These are phyloP conservation scores for Papilio xuthus DNA, from an alignment of 1,140 invertebrate genomes.

Conservation along the genomic window DNA sequence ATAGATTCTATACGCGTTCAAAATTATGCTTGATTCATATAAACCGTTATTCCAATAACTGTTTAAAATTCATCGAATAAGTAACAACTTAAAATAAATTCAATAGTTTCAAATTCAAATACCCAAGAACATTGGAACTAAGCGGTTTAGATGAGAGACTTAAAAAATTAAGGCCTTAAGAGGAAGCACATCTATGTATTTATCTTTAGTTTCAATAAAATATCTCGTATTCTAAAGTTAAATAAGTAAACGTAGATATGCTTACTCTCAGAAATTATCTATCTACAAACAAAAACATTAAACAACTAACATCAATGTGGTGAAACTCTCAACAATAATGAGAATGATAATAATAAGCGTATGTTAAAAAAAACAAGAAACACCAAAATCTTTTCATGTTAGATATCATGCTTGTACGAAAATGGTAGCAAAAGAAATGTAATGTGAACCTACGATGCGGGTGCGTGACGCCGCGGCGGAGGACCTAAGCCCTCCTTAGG, in stretches of 20 bases:
- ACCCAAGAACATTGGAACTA: background rate
- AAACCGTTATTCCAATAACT: background rate
- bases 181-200: background rate
- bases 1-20: background rate
- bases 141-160: background rate
- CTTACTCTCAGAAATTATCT: background rate
- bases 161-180: background rate
- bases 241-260: background rate
- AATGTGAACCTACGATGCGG: slow-evolving; percentile 76
- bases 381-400: slow-evolving; percentile 21
- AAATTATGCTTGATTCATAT: background rate
- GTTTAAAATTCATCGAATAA: background rate
- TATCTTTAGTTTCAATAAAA: background rate
- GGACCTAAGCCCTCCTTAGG: slow-evolving; percentile 70
- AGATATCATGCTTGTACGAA: slow-evolving; percentile 39
- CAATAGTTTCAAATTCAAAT: too few relatives aligned
- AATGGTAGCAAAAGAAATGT: slow-evolving; percentile 63
- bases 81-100: too few relatives aligned
- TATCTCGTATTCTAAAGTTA: background rate
- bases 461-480: slow-evolving; percentile 74
- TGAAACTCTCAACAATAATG: slow-evolving; percentile 17
- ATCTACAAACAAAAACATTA: background rate
- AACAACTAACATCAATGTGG: background rate
- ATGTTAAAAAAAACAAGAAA: background rate
- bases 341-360: slow-evolving; percentile 17